A percentile compares a stretch with the other conserved stretches of the same genome.
Conservation (phyloP, 2,888 invertebrate species). For the Phytoseiulus persimilis region DNA sequence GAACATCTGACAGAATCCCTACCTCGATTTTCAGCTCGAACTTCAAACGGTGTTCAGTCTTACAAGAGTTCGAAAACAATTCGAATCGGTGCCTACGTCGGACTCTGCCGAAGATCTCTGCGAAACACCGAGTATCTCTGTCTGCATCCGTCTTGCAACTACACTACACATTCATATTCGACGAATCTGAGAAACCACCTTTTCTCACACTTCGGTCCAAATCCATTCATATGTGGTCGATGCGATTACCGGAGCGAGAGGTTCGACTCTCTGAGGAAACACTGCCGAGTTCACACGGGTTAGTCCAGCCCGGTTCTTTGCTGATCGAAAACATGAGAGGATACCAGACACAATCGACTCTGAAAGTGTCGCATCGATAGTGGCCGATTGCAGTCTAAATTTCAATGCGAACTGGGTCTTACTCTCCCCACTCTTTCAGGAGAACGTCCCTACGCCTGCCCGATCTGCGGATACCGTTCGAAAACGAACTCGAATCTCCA, state of each 20-base stretch:
- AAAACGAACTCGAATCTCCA: conserved; percentile 35
- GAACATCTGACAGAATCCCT: background rate
- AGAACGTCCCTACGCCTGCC: conserved; percentile 25
- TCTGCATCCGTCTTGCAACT: background rate
- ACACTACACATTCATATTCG: conserved; percentile 15
- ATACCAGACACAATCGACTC: no score
- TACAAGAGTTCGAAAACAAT: background rate
- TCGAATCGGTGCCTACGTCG: background rate
- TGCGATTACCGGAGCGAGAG: conserved; percentile 24
- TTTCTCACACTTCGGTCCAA: background rate
- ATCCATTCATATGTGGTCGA: background rate
- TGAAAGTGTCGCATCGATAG: no score
- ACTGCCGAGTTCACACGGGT: conserved; percentile 33
- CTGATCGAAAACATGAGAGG: background rate
- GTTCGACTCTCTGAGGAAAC: conserved; percentile 24
- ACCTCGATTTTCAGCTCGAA: background rate
- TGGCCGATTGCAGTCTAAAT: no score
- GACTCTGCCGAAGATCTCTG: background rate
- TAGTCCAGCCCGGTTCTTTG: background rate
- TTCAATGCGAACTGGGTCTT: background rate
- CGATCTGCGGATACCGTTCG: conserved; percentile 21
- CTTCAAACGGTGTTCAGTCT: background rate
- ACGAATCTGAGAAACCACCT: conserved; percentile 25
- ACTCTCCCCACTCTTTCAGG: background rate
- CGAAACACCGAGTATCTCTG: background rate